Evolutionary conservation across 2,797 vertebrate genomes (phyloP), one percentile per base, ranked within the genome.

Genomic region (Centropyge bicolor): DNA sequence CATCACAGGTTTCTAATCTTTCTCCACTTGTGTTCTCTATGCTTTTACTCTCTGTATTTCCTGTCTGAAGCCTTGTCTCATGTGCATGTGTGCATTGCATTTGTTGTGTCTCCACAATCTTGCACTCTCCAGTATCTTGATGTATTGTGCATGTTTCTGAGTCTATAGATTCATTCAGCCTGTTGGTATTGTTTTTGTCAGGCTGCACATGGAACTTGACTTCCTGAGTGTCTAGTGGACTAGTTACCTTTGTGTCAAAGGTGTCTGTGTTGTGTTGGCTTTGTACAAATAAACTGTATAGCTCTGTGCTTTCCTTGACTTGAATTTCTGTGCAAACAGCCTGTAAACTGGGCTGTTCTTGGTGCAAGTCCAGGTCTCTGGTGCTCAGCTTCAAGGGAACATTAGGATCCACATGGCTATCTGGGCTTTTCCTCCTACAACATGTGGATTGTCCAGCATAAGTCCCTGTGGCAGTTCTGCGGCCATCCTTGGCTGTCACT

Each of bases 341-440:
- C 38, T 60, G 65, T 61, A 35, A 74, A 51, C 27, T 45, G 51
- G 76, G 35, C 31, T 73, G 70, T 1, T 63, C 31, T 48, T 43
- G 54, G 9, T 49, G 56, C 8, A 46, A 41, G 52, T 78, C 60
- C 27, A 31, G 27, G 27, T 31, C 27, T 31, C 38, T 57, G 11
- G 73, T 66, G 40, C 19, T 68, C 45, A 64, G 52, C 49, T 66
- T 81, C 6, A 56, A 2, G 22, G 56, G 19, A 24, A 65, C 20
- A 46, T 74, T 48, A 60, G 56, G 9, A 10, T 84, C 59, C 38
- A 46, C 45, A 1, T 71, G n/a, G 36, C 48, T 74, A 20, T 87
- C 89, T 8, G 82, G 72, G 69, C 73, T 88, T 77, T 62, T 86
- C 60, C 70, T 86, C 54, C 67, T 74, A 66, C 62, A 79, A 54